Evolutionary conservation across 1,140 invertebrate species (phyloP).

Genomic region (Cheumatopsyche charites): DNA sequence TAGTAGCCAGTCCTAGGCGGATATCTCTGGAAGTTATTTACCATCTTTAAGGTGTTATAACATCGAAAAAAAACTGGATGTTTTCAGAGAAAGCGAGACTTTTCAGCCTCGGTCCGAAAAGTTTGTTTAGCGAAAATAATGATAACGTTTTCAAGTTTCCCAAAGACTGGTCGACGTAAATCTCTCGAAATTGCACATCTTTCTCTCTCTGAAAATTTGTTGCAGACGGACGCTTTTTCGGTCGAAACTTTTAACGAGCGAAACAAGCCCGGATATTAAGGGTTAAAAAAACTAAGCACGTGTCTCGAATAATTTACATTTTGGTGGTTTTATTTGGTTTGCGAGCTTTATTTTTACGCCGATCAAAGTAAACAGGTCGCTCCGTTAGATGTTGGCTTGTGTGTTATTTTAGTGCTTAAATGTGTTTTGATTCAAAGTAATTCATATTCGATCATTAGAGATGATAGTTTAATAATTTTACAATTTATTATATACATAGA

Average conservation of each 20-base stretch:
- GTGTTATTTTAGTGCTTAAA: too few relatives aligned
- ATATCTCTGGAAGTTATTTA: too few relatives aligned
- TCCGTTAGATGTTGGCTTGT: too few relatives aligned
- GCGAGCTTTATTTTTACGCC: too few relatives aligned
- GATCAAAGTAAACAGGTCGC: background rate
- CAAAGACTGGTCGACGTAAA: constrained; percentile 10
- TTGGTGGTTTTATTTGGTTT: background rate
- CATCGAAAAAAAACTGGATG: too few relatives aligned
- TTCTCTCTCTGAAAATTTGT: constrained; percentile 27
- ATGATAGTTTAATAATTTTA: too few relatives aligned
- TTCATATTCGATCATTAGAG: too few relatives aligned
- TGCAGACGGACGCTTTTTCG: background rate
- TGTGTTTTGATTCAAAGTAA: too few relatives aligned
- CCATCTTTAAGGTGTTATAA: too few relatives aligned
- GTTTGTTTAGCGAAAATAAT: constrained; percentile 7
- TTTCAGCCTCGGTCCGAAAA: background rate
- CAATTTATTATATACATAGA: too few relatives aligned
- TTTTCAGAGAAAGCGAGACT: background rate
- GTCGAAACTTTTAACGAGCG: background rate
- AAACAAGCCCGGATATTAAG: background rate
- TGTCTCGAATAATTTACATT: constrained; percentile 1
- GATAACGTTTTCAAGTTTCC: constrained; percentile 9
- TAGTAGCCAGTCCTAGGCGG: too few relatives aligned
- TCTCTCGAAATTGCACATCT: constrained; percentile 31
- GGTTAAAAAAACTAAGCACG: background rate